Percentiles rank a stretch among this genome's conserved stretches.
phyloP scores from a whole-genome alignment of 1,140 invertebrate species.

The Heliothis virescens region DNA sequence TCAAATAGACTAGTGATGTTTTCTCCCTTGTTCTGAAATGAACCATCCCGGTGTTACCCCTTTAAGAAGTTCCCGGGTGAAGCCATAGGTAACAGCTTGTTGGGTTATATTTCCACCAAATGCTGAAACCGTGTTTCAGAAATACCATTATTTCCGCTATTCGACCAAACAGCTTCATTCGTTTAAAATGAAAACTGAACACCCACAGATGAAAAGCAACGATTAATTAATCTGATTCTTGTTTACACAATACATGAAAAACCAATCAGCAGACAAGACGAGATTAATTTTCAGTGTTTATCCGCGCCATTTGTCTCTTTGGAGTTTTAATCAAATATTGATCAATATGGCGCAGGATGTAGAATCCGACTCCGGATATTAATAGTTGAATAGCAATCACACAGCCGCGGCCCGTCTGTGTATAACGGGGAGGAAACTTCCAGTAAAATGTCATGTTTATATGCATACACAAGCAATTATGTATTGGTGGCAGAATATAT shows the following conservation, averaged over 20 bases:
- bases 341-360: constrained; percentile 22
- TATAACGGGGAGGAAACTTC: background rate
- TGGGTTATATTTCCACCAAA: too few relatives aligned
- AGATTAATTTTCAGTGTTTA: constrained; percentile 3
- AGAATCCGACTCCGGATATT: constrained; percentile 37
- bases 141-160: too few relatives aligned
- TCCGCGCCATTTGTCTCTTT: background rate
- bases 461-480: background rate
- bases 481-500: background rate
- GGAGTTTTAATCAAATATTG: constrained; percentile 26
- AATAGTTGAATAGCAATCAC: constrained; percentile 26
- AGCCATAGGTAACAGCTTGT: too few relatives aligned
- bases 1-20: too few relatives aligned
- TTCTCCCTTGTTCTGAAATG: too few relatives aligned
- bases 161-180: too few relatives aligned
- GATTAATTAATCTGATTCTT: too few relatives aligned
- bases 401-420: background rate
- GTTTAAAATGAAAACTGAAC: too few relatives aligned
- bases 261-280: background rate
- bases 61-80: too few relatives aligned
- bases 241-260: background rate
- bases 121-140: too few relatives aligned
- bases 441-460: constrained; percentile 12
- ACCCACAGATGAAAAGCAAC: too few relatives aligned
- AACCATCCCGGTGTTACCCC: too few relatives aligned